Conservation (phyloP, 2,888 invertebrate genomes). For the Emmelina monodactyla region DNA sequence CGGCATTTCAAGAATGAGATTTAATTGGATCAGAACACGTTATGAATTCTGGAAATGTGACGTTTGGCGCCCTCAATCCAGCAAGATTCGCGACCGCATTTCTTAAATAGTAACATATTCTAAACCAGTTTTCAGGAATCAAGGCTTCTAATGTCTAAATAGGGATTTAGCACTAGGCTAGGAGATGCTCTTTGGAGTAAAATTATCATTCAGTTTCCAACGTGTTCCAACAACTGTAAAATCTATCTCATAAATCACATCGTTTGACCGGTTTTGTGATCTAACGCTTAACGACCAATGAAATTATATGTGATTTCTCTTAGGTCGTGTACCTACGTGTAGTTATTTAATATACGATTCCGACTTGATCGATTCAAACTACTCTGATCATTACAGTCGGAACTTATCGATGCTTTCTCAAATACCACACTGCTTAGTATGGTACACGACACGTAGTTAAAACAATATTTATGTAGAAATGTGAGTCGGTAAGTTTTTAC, state of each 20-base stretch:
- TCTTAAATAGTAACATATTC: too few relatives aligned
- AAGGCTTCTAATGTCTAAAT: too few relatives aligned
- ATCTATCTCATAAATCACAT: too few relatives aligned
- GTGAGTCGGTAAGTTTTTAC: conserved; percentile 39
- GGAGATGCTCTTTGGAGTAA: too few relatives aligned
- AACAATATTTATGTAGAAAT: conserved; percentile 46
- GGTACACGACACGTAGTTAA: conserved; percentile 22
- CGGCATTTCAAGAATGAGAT: conserved; percentile 18
- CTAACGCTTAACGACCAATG: background rate
- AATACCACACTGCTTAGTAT: background rate
- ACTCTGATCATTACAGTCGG: conserved; percentile 9
- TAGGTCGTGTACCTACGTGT: background rate
- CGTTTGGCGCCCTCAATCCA: too few relatives aligned
- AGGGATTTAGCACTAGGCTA: too few relatives aligned
- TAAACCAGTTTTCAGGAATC: too few relatives aligned
- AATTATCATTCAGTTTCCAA: too few relatives aligned
- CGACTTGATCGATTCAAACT: conserved; percentile 22
- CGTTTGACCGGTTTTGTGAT: too few relatives aligned
- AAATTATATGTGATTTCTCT: background rate
- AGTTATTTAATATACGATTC: background rate
- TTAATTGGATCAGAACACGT: conserved; percentile 24
- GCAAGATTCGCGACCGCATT: too few relatives aligned
- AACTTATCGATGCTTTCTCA: conserved; percentile 3
- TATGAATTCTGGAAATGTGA: conserved; percentile 36
- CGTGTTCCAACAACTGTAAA: too few relatives aligned